A percentile compares a stretch with the other conserved stretches of the same genome.
phyloP scores from a whole-genome alignment of 2,888 invertebrate genomes.

The Willowsia nigromaculata region DNA sequence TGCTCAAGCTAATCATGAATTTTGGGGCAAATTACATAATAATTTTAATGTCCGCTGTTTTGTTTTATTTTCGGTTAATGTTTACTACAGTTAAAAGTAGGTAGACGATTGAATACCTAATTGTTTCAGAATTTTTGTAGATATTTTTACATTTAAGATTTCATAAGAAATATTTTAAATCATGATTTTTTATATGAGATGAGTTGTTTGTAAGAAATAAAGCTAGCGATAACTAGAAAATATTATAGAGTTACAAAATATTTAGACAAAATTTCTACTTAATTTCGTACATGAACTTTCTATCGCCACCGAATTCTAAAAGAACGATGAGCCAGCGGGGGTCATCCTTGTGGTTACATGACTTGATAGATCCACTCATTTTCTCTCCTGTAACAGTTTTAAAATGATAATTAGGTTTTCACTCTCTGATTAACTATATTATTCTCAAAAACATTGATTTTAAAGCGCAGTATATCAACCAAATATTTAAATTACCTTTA shows the following conservation, averaged over 20 bases:
- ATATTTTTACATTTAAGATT: no score
- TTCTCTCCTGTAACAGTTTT: conserved; percentile 82
- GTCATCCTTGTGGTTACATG: conserved; percentile 87
- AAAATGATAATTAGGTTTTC: neutral
- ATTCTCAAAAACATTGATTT: neutral
- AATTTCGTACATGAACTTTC: neutral
- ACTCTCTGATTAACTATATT: neutral
- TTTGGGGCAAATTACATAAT: no score
- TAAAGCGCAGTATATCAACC: neutral
- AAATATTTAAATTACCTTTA: conserved; percentile 82
- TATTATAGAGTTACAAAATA: neutral
- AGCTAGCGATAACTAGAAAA: neutral
- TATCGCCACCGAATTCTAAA: neutral
- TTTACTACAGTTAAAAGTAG: no score
- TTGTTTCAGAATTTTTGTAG: no score
- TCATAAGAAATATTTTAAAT: no score
- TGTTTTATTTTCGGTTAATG: no score
- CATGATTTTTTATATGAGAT: neutral
- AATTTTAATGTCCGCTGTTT: no score
- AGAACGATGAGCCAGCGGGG: conserved; percentile 86
- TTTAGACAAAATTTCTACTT: neutral
- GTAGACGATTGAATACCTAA: no score
- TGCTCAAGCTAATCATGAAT: no score
- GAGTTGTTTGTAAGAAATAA: neutral
- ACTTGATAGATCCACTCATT: conserved; percentile 86